Conservation (phyloP, 2,888 invertebrate genomes). For the Aphodius granarius region DNA sequence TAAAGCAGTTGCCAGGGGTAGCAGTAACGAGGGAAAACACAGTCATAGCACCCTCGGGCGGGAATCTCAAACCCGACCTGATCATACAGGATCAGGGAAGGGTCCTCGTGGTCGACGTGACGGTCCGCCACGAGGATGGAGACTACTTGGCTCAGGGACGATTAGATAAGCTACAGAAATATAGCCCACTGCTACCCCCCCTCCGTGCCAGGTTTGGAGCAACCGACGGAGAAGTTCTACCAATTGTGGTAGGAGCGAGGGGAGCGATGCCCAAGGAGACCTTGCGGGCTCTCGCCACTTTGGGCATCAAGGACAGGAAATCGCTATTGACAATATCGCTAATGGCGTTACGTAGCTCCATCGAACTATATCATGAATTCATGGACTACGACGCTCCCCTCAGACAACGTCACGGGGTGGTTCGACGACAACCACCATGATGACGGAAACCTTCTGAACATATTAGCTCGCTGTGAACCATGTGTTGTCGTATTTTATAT, state of each 20-base stretch:
- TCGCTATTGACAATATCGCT: conserved; percentile 32
- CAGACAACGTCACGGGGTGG: too few species aligned
- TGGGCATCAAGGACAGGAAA: conserved; percentile 33
- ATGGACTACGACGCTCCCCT: too few species aligned
- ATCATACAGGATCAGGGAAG: conserved; percentile 34
- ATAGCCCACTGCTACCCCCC: conserved; percentile 31
- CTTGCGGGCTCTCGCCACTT: conserved; percentile 27
- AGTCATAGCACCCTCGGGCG: conserved; percentile 20
- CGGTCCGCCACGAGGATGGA: conserved; percentile 35
- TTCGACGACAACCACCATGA: too few species aligned
- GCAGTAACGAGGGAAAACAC: conserved; percentile 31
- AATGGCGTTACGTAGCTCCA: too few species aligned
- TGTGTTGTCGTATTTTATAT: too few species aligned
- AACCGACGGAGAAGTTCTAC: conserved; percentile 35
- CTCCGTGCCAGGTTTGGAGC: conserved; percentile 28
- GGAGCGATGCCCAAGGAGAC: conserved; percentile 43
- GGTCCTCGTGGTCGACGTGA: conserved; percentile 41
- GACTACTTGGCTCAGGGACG: conserved; percentile 34
- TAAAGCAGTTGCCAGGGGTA: conserved; percentile 21
- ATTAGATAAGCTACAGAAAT: conserved; percentile 36
- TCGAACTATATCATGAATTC: too few species aligned
- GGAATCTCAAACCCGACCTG: conserved; percentile 41
- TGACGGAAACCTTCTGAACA: too few species aligned
- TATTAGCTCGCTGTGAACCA: too few species aligned
- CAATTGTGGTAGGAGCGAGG: conserved; percentile 44